Conservation (phyloP, 2,113 vertebrate species). For the Equus przewalskii region DNA sequence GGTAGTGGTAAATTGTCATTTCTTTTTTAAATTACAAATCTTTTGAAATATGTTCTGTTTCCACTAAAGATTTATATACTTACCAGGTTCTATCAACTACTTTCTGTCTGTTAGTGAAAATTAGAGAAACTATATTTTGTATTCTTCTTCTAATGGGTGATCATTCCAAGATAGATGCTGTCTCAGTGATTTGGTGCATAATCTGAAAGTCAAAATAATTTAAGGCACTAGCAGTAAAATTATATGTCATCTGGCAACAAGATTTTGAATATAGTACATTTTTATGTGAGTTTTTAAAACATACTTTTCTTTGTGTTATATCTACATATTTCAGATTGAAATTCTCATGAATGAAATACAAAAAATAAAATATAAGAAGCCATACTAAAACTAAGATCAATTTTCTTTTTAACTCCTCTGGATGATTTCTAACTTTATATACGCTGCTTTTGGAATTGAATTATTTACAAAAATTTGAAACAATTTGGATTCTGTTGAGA, state of each 20-base stretch:
- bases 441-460: neutral
- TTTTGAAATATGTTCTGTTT: neutral
- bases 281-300: neutral
- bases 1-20: neutral
- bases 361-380: constrained; percentile 2
- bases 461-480: neutral
- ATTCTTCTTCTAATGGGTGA: neutral
- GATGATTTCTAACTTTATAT: neutral
- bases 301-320: neutral
- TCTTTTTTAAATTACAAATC: neutral
- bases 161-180: neutral
- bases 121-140: neutral
- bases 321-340: neutral
- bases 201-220: neutral
- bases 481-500: neutral
- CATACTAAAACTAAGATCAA: neutral
- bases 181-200: neutral
- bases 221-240: neutral
- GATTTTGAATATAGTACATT: neutral
- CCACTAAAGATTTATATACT: neutral
- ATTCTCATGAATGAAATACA: neutral
- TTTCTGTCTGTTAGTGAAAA: neutral
- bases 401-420: neutral
- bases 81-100: neutral
- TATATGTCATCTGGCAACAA: neutral